Base-by-base conservation (phyloP, 2,113 vertebrate species). In the Myrmecophaga tridactyla region DNA sequence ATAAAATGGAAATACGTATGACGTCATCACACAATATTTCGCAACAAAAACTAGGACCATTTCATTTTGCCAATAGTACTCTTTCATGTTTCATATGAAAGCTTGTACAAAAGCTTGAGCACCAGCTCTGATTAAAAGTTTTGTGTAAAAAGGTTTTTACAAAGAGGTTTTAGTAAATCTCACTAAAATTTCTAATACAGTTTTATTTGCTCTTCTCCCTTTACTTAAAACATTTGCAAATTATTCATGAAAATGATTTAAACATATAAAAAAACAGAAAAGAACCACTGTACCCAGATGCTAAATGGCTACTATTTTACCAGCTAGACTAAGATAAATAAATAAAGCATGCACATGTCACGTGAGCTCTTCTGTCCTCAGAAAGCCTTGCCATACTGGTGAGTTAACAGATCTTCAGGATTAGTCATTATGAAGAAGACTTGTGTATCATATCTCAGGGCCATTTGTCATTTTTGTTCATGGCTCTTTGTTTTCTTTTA, bases 401-500 rank as follows among this genome's bases (percentile, higher is more conserved):
- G 3, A 82, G 53, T 14, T 77, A 90, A 92, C 69, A 43, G 39
- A 86, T 58, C n/a, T 86, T 80, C 6, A 75, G 1, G 29, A 80
- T 93, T 43, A 89, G 23, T 27, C 41, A 77, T 41, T 62, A 87
- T 48, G 65, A 86, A 82, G 51, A 75, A 76, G 11, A 86, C 56
- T 58, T 58, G 56, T 21, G 39, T 70, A 87, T 15, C 39, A 84
- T 46, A 73, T 58, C 18, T 84, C 21, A 63, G 31, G 9, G 23
- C 13, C 21, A 36, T 62, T 90, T 80, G 53, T 73, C 17, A 86
- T 56, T 95, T 87, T 94, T 93, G 25, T 89, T 89, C 39, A 83
- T 6, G 20, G 10, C 12, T 89, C 27, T 91, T 86, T 43, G 43
- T 43, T 89, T 7, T 6, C 21, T 56, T 89, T 86, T 73, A 89